Conservation (phyloP, 2,113 vertebrate species). For the Leiothrix lutea region DNA sequence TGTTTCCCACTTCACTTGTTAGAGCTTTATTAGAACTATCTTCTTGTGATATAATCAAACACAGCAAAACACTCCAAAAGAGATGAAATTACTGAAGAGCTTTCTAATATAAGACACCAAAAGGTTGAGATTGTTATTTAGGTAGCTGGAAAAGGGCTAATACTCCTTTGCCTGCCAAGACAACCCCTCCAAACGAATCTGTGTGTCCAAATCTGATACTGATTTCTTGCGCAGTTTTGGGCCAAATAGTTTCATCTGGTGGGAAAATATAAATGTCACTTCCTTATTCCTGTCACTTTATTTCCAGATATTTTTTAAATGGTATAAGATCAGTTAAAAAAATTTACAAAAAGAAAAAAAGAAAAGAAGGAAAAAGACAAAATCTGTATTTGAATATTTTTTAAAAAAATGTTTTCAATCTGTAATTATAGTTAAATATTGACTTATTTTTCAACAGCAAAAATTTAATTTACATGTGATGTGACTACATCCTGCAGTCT, state of each 20-base stretch:
- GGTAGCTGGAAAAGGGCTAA: neutral
- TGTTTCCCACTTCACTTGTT: neutral
- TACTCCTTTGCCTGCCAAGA: neutral
- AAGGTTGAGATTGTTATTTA: neutral
- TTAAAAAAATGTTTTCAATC: neutral
- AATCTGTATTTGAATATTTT: neutral
- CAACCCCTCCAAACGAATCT: neutral
- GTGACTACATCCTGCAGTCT: neutral
- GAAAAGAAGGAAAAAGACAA: fast-evolving
- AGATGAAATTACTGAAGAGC: neutral
- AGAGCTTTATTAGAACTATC: neutral
- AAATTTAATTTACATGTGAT: neutral
- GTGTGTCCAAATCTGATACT: neutral
- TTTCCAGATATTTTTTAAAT: neutral
- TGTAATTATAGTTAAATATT: neutral
- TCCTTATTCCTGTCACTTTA: neutral
- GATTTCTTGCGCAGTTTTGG: neutral
- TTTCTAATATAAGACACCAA: neutral
- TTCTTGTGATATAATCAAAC: neutral
- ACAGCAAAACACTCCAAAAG: neutral
- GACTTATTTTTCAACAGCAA: neutral
- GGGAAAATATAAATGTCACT: neutral
- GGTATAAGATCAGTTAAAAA: neutral
- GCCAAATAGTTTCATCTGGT: neutral
- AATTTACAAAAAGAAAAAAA: neutral